A percentile compares a stretch with the other conserved stretches of the same genome.
Evolutionary conservation across 2,888 invertebrate species (phyloP).

Genomic region (Capitulum mitella): DNA sequence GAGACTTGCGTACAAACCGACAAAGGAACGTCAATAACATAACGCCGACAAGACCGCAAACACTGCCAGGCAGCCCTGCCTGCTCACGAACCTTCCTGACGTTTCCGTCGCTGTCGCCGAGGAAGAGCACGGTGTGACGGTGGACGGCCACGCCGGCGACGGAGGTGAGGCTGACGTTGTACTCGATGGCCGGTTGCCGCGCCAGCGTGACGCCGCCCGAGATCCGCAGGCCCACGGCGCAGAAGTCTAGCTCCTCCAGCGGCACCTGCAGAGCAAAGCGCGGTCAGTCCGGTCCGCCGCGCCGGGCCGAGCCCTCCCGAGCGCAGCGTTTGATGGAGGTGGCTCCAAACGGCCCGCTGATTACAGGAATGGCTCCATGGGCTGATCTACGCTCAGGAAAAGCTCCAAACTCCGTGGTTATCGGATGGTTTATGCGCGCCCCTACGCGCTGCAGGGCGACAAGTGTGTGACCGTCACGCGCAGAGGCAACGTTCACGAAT

Average conservation of each 20-base stretch:
- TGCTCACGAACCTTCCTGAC: background rate
- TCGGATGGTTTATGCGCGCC: too few species aligned
- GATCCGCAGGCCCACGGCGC: background rate
- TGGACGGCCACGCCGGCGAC: background rate
- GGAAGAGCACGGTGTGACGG: slow-evolving; percentile 1
- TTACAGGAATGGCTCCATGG: background rate
- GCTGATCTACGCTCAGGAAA: background rate
- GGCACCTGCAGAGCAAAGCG: background rate
- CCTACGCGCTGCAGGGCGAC: too few species aligned
- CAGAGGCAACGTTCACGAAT: too few species aligned
- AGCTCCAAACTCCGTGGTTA: too few species aligned
- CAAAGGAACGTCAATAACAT: too few species aligned
- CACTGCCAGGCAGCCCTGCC: background rate
- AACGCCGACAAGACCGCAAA: too few species aligned
- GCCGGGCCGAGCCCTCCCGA: background rate
- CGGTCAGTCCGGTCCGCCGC: background rate
- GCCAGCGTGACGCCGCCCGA: background rate
- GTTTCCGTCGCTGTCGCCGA: background rate
- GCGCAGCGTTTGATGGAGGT: background rate
- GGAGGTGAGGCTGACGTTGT: background rate
- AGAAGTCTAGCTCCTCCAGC: background rate
- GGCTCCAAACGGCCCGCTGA: background rate
- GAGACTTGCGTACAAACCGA: too few species aligned
- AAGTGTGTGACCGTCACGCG: too few species aligned
- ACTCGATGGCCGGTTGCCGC: background rate